These are phyloP conservation scores for Dryoscopus gambensis DNA, from an alignment of 2,113 vertebrate species.

Conservation along the genomic window DNA sequence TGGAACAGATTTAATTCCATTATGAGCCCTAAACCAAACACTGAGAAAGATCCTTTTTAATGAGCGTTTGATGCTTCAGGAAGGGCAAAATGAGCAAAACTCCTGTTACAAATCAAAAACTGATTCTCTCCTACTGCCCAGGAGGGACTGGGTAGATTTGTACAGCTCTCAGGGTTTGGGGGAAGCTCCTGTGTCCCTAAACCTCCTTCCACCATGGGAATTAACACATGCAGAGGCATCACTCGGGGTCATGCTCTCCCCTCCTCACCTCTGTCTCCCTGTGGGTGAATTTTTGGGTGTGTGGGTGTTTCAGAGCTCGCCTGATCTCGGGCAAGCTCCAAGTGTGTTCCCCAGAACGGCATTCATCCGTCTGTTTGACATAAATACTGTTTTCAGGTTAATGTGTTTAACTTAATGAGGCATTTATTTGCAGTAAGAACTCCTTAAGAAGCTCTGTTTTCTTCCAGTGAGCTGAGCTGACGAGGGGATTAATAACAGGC, in stretches of 20 bases:
- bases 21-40: not conserved
- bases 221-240: not conserved
- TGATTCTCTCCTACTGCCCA: not conserved
- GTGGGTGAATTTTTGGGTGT: not conserved
- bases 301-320: not conserved
- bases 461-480: slow-evolving; percentile 49
- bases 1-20: not conserved
- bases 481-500: slow-evolving; percentile 69
- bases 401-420: slow-evolving; percentile 70
- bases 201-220: not conserved
- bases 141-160: no score
- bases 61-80: not conserved
- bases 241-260: not conserved
- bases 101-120: not conserved
- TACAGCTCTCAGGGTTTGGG: no score
- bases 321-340: not conserved
- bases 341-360: not conserved
- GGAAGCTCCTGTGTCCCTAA: not conserved
- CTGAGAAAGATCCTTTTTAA: not conserved
- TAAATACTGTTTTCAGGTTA: slow-evolving; percentile 54
- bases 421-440: slow-evolving; percentile 66
- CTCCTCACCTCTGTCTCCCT: not conserved
- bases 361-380: slow-evolving; percentile 60
- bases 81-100: not conserved
- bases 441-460: slow-evolving; percentile 60